phyloP scores from a whole-genome alignment of 2,888 invertebrate species.

The Fragum whitleyi region DNA sequence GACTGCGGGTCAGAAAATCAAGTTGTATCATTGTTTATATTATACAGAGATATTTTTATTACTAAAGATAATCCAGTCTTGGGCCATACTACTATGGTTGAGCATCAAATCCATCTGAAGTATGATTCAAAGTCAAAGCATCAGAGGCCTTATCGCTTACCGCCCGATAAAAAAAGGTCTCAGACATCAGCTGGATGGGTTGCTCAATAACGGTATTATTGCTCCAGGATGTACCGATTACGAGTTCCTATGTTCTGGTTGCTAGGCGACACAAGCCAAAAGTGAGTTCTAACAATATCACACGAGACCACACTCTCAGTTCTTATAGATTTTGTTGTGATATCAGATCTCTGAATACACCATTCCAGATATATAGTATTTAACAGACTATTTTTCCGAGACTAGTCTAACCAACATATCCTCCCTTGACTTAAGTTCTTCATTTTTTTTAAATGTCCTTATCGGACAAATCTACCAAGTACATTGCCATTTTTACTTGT shows the following conservation, averaged over 20 bases:
- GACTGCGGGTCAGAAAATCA: too few species aligned
- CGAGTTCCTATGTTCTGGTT: slow-evolving; percentile 44
- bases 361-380: slow-evolving; percentile 37
- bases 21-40: background rate
- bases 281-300: slow-evolving; percentile 27
- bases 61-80: slow-evolving; percentile 41
- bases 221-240: slow-evolving; percentile 47
- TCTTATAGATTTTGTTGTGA: slow-evolving; percentile 48
- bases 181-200: slow-evolving; percentile 47
- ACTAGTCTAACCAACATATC: slow-evolving; percentile 54
- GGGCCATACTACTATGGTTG: slow-evolving; percentile 33
- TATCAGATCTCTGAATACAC: slow-evolving; percentile 46
- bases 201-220: slow-evolving; percentile 45
- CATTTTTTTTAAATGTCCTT: slow-evolving; percentile 59
- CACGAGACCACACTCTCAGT: slow-evolving; percentile 49
- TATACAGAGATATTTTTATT: slow-evolving; percentile 36
- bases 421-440: slow-evolving; percentile 56
- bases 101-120: slow-evolving; percentile 43
- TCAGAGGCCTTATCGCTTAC: slow-evolving; percentile 41
- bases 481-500: slow-evolving; percentile 60
- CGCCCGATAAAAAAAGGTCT: slow-evolving; percentile 44
- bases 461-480: slow-evolving; percentile 39
- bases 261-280: slow-evolving; percentile 45
- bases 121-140: slow-evolving; percentile 44
- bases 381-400: slow-evolving; percentile 58